A percentile compares a stretch with the other conserved stretches of the same genome.
Conservation (phyloP, 2,888 invertebrate genomes). For the Heterodera filipjevi region DNA sequence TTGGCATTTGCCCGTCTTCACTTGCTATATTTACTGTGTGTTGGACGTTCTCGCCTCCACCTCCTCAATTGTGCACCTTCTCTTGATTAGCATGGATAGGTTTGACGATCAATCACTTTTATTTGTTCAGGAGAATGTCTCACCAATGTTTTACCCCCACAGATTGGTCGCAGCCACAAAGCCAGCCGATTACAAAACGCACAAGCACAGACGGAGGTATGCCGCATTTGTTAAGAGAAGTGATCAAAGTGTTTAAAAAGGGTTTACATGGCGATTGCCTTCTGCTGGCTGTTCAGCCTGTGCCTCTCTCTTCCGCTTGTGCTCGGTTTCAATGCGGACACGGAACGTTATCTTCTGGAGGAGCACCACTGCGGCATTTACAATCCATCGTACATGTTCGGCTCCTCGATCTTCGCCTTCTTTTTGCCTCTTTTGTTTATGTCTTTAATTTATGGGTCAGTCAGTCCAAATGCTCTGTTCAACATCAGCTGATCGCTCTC, state of each 20-base stretch:
- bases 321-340: conserved; percentile 57
- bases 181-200: conserved; percentile 65
- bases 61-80: conserved; percentile 64
- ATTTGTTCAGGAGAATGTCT: not conserved
- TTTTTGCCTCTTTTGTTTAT: conserved; percentile 69
- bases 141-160: not conserved
- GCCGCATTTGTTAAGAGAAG: not conserved
- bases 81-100: conserved; percentile 65
- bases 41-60: conserved; percentile 64
- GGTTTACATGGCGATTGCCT: conserved; percentile 60
- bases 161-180: conserved; percentile 64
- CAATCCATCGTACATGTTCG: conserved; percentile 61
- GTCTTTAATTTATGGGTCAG: conserved; percentile 67
- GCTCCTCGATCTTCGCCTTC: conserved; percentile 66
- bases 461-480: not conserved
- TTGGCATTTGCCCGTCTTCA: conserved; percentile 61
- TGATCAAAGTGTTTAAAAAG: not conserved
- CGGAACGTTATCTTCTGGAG: conserved; percentile 49
- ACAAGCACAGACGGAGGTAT: conserved; percentile 56
- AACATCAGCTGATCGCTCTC: conserved; percentile 39
- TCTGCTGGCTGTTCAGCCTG: conserved; percentile 64
- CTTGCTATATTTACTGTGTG: conserved; percentile 63
- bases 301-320: conserved; percentile 59
- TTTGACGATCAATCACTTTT: too few species aligned
- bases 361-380: conserved; percentile 61